Evolutionary conservation across 1,140 invertebrate genomes (phyloP), one percentile per base, ranked within the genome.

Genomic region (Meteorus sp.): DNA sequence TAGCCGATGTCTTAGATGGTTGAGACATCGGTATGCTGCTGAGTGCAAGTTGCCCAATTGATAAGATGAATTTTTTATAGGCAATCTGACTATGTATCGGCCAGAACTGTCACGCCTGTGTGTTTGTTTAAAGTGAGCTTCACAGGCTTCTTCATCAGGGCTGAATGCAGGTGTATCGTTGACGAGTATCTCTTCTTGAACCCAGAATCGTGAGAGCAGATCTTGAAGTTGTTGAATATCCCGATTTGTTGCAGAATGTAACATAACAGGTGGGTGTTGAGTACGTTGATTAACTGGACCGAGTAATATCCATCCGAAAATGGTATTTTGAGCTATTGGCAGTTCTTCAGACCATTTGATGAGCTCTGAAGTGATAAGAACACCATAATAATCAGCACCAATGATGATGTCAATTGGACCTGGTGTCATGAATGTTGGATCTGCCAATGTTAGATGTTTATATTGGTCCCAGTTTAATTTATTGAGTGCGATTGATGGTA

Each of bases 351-450:
- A 4, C 15, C 35, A 7, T 13, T 39, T 39, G 11, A 8, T 8
- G 8, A 39, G 11, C 3, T 15, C 8, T 39, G 3, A 4, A 4
- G 3, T 4, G 15, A 39, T 39, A 13, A 39, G 8, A n/a, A n/a
- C 8, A n/a, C 35, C 11, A 39, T 39, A 39, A 13, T n/a, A 4
- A 39, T 39, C 35, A n/a, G 35, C 61, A 1, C 61, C 64, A 2
- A 66, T n/a, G 3, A 66, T 59, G 1, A 66, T 13, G n/a, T 63
- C 59, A 3, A 66, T 45, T 2, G 39, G 20, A n/a, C 44, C 44
- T 1, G 27, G 41, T 15, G 3, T 2, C 8, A n/a, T n/a, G 20
- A 56, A 66, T 0, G 50, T 2, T 1, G 64, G 59, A 47, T 63
- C 64, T 1, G 59, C 56, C 9, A 66, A 39, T 13, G n/a, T 8